These are phyloP conservation scores for Deilephila porcellus DNA, from an alignment of 2,888 invertebrate species.

Conservation along the genomic window DNA sequence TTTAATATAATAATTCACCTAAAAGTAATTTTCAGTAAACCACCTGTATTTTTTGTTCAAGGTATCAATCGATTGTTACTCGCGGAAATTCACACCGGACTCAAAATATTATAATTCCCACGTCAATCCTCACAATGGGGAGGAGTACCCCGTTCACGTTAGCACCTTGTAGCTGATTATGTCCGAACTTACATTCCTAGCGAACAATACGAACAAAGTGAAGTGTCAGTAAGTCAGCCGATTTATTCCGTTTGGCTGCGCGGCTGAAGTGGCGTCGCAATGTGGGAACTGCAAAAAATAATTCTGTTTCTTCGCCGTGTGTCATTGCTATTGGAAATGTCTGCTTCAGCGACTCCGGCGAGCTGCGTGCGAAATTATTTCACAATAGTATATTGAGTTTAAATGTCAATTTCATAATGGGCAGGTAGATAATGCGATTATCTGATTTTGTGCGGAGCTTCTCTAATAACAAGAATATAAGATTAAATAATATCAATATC, in stretches of 20 bases:
- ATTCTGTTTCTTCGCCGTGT: slow-evolving; percentile 23
- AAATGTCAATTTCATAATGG: neutral
- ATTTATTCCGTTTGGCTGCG: slow-evolving; percentile 50
- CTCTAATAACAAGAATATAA: neutral
- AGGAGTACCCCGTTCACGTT: slow-evolving; percentile 64
- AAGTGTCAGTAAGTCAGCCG: slow-evolving; percentile 57
- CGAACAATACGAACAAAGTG: slow-evolving; percentile 44
- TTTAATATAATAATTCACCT: too few species aligned
- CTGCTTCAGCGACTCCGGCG: slow-evolving; percentile 34
- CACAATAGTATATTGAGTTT: slow-evolving; percentile 14
- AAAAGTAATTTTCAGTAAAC: neutral
- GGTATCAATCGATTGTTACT: neutral
- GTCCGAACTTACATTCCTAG: slow-evolving; percentile 29
- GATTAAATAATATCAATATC: neutral
- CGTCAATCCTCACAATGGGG: slow-evolving; percentile 84
- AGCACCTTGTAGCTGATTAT: slow-evolving; percentile 22
- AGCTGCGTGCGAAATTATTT: neutral
- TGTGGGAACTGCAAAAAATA: slow-evolving; percentile 43
- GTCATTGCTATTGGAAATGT: slow-evolving; percentile 31
- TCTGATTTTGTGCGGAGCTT: neutral
- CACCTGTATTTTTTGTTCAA: slow-evolving; percentile 7
- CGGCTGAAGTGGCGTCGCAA: slow-evolving; percentile 36
- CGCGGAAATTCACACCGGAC: slow-evolving; percentile 25
- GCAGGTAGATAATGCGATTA: slow-evolving; percentile 29
- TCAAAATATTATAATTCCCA: slow-evolving; percentile 35